Percentiles rank a stretch among this genome's conserved stretches.
These are phyloP conservation scores for Heliopora coerulea DNA, from an alignment of 92 coral and sea anemone species.

Conservation along the genomic window DNA sequence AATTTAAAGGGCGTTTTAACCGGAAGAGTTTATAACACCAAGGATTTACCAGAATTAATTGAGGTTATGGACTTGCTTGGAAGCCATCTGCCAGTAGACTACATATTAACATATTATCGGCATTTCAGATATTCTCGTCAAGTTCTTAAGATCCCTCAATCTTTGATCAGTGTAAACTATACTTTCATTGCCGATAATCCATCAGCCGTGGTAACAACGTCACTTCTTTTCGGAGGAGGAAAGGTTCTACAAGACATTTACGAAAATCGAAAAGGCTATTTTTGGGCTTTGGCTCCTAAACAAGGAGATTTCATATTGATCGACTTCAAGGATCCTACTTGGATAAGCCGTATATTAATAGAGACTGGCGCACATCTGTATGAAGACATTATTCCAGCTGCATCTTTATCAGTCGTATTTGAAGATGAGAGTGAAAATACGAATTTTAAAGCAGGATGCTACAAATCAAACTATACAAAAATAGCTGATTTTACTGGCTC, in stretches of 20 bases:
- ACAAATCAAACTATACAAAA: conserved; percentile 34
- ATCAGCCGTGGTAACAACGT: conserved; percentile 29
- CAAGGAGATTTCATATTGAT: conserved; percentile 42
- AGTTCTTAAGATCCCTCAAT: background rate
- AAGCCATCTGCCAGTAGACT: conserved; percentile 6
- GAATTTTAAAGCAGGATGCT: conserved; percentile 8
- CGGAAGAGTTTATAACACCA: conserved; percentile 44
- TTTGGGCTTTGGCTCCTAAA: conserved; percentile 44
- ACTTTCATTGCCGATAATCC: conserved; percentile 46
- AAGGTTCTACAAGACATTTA: conserved; percentile 42
- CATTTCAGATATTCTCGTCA: background rate
- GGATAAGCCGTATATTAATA: conserved; percentile 43
- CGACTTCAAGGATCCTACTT: conserved; percentile 26
- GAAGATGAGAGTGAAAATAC: background rate
- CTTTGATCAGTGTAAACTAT: background rate
- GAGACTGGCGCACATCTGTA: conserved; percentile 48
- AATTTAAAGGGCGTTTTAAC: background rate
- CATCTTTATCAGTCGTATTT: conserved; percentile 18
- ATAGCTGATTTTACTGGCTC: conserved; percentile 41
- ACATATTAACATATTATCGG: conserved; percentile 18
- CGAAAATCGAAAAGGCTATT: conserved; percentile 36
- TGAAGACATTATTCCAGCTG: conserved; percentile 35
- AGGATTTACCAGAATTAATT: conserved; percentile 35
- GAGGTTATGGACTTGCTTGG: conserved; percentile 46
- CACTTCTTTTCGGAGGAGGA: background rate